Percentiles rank a stretch among this genome's conserved stretches.
These are phyloP conservation scores for Opisthograptis luteolata DNA, from an alignment of 2,888 invertebrate species.

Conservation along the genomic window DNA sequence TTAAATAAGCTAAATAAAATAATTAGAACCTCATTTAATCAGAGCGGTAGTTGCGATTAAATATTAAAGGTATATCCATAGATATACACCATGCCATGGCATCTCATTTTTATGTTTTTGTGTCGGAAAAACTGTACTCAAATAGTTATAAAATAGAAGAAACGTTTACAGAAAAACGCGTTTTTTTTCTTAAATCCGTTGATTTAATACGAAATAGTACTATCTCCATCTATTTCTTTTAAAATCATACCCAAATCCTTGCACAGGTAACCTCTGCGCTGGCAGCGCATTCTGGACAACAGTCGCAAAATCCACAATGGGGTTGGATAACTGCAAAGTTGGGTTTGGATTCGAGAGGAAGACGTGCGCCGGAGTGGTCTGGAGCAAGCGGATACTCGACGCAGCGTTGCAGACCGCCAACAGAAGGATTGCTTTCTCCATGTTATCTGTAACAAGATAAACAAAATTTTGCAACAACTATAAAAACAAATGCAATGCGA, in stretches of 20 bases:
- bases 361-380: slow-evolving; percentile 34
- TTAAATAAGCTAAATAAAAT: too few relatives aligned
- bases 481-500: too few relatives aligned
- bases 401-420: slow-evolving; percentile 46
- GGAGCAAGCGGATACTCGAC: slow-evolving; percentile 39
- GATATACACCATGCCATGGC: too few relatives aligned
- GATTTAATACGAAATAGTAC: too few relatives aligned
- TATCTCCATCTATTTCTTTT: not conserved
- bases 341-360: slow-evolving; percentile 32
- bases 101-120: too few relatives aligned
- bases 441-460: slow-evolving; percentile 55
- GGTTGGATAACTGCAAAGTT: slow-evolving; percentile 37
- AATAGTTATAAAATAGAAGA: too few relatives aligned
- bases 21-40: too few relatives aligned
- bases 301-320: slow-evolving; percentile 43
- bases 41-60: too few relatives aligned
- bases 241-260: slow-evolving; percentile 61
- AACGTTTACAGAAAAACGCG: too few relatives aligned
- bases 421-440: slow-evolving; percentile 42
- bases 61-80: too few relatives aligned
- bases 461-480: not conserved
- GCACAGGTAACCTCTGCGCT: slow-evolving; percentile 59
- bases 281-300: slow-evolving; percentile 41
- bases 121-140: too few relatives aligned
- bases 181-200: too few relatives aligned